Percentiles rank a stretch among this genome's conserved stretches.
Conservation (phyloP, 2,888 invertebrate species). For the Cephus pulcher region DNA sequence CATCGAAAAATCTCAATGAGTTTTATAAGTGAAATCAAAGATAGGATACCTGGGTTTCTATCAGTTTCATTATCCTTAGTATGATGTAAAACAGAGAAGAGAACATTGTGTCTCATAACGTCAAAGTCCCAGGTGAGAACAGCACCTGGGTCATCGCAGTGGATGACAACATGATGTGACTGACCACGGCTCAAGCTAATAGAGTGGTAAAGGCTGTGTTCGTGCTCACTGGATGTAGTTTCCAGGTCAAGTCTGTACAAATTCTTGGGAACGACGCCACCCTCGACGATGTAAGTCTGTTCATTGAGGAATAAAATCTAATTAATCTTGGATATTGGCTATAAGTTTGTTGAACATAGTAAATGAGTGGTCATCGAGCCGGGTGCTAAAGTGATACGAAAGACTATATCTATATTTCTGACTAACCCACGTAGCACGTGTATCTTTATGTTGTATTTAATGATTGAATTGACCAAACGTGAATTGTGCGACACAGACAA, state of each 20-base stretch:
- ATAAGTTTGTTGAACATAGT: background rate
- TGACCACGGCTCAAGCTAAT: slow-evolving; percentile 77
- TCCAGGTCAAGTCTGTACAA: slow-evolving; percentile 74
- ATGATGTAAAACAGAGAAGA: slow-evolving; percentile 80
- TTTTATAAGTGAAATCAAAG: background rate
- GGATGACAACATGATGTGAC: slow-evolving; percentile 82
- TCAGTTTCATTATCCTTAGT: slow-evolving; percentile 30
- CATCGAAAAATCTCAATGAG: background rate
- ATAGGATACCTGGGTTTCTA: slow-evolving; percentile 16
- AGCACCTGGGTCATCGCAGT: slow-evolving; percentile 85
- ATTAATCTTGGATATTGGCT: background rate
- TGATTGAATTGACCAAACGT: slow-evolving; percentile 5
- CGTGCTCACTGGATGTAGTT: slow-evolving; percentile 64
- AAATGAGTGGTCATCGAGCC: background rate
- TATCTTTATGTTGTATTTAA: background rate
- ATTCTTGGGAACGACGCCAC: slow-evolving; percentile 89
- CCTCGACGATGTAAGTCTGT: slow-evolving; percentile 86
- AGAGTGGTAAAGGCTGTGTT: slow-evolving; percentile 79
- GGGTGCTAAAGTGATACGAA: background rate
- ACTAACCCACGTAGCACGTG: background rate
- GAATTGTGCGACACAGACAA: slow-evolving; percentile 13
- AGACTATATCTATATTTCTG: background rate
- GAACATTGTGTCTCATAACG: slow-evolving; percentile 88
- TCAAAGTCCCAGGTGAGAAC: slow-evolving; percentile 98
- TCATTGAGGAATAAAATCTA: slow-evolving; percentile 32